Evolutionary conservation across 2,113 vertebrate genomes (phyloP).

Genomic region (Macrotus californicus): DNA sequence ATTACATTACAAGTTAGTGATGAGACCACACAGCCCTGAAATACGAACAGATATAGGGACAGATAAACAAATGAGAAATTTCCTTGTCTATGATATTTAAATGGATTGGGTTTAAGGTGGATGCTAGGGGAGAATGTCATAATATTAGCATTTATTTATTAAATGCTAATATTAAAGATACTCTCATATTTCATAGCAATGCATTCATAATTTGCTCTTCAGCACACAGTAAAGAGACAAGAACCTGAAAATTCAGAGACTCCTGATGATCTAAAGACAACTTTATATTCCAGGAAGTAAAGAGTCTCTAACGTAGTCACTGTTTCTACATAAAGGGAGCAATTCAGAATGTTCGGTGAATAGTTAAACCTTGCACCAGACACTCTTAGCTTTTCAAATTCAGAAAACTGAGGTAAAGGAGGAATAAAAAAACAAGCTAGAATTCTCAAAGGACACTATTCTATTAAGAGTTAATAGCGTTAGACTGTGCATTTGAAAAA

Average conservation of each 20-base stretch:
- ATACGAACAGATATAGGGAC: background rate
- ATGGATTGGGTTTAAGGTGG: background rate
- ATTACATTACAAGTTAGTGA: background rate
- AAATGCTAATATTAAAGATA: background rate
- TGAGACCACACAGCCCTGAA: background rate
- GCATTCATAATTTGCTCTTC: background rate
- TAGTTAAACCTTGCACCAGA: background rate
- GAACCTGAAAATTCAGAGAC: background rate
- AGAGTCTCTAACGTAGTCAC: background rate
- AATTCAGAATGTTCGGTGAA: conserved; percentile 1
- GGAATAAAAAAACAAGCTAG: background rate
- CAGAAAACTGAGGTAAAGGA: background rate
- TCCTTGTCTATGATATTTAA: background rate
- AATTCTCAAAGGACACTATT: conserved; percentile 7
- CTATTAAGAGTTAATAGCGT: conserved; percentile 29
- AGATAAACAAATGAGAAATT: background rate
- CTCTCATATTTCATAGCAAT: background rate
- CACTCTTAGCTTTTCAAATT: background rate
- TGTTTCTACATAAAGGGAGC: background rate
- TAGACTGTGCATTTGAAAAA: conserved; percentile 20
- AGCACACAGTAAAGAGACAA: background rate
- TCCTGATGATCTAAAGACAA: background rate
- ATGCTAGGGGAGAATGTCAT: background rate
- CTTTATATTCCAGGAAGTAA: background rate
- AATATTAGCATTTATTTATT: background rate